phyloP scores from a whole-genome alignment of 2,888 invertebrate genomes.

The Idaea biselata region DNA sequence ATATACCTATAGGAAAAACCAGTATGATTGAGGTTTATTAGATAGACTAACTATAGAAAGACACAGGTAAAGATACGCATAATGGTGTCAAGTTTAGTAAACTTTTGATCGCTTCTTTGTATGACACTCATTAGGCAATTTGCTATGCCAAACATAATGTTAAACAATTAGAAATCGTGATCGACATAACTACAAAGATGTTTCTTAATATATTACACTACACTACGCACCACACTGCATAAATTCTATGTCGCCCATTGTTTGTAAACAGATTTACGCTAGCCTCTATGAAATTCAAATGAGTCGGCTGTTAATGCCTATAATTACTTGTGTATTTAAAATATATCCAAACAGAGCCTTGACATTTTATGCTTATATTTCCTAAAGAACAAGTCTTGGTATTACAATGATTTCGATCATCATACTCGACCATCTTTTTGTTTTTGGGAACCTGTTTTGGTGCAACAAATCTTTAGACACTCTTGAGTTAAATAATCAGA shows the following conservation, averaged over 20 bases:
- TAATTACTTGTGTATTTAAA: neutral
- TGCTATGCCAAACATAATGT: neutral
- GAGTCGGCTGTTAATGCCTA: conserved; percentile 6
- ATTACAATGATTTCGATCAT: neutral
- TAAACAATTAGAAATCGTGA: neutral
- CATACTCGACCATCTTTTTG: neutral
- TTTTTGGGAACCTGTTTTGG: neutral
- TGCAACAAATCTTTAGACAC: neutral
- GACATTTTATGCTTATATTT: neutral
- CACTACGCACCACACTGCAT: neutral
- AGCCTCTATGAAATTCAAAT: conserved; percentile 21
- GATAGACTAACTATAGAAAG: neutral
- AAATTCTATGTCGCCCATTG: neutral
- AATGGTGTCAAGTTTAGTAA: neutral
- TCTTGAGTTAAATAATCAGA: neutral
- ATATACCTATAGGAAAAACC: neutral
- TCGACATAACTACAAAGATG: neutral
- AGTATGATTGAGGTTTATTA: neutral
- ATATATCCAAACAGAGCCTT: neutral
- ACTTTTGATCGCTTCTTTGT: neutral
- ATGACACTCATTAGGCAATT: neutral
- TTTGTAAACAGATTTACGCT: conserved; percentile 4
- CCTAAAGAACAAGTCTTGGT: neutral
- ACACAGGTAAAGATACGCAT: neutral
- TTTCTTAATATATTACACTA: neutral